Evolutionary conservation across 2,113 vertebrate species (phyloP).

Genomic region (Oxyura jamaicensis): DNA sequence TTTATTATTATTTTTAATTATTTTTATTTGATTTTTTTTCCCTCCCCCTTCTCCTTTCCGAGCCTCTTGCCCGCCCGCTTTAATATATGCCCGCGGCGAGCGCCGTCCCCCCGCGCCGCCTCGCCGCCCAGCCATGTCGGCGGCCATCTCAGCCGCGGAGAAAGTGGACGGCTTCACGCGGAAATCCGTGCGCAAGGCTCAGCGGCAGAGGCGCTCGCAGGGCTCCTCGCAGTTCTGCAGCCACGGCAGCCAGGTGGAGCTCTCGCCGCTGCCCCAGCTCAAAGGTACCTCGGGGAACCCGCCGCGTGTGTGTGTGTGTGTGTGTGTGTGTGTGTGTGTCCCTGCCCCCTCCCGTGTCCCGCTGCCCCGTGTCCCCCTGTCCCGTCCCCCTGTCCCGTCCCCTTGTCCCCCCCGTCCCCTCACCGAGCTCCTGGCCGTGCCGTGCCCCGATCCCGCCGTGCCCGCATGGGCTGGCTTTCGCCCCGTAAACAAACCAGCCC

Average conservation of each 20-base stretch:
- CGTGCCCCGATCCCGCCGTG: too few relatives aligned
- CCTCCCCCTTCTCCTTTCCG: neutral
- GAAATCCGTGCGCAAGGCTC: slow-evolving; percentile 96
- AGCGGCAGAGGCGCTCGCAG: slow-evolving; percentile 91
- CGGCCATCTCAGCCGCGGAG: slow-evolving; percentile 94
- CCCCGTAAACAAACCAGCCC: too few relatives aligned
- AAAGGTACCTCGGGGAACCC: slow-evolving; percentile 81
- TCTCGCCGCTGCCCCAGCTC: slow-evolving; percentile 91
- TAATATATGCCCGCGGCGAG: slow-evolving; percentile 63
- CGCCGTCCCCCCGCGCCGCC: slow-evolving; percentile 12
- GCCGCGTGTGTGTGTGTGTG: too few relatives aligned
- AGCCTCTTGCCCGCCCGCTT: neutral
- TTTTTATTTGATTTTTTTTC: neutral
- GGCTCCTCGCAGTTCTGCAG: slow-evolving; percentile 95
- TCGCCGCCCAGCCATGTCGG: slow-evolving; percentile 65
- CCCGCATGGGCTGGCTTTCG: neutral
- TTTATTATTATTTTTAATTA: too few relatives aligned
- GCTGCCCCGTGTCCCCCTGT: neutral
- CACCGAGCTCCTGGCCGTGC: too few relatives aligned
- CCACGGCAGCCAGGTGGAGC: slow-evolving; percentile 86
- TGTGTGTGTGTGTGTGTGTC: too few relatives aligned
- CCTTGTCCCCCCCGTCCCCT: neutral
- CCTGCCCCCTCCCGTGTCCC: too few relatives aligned
- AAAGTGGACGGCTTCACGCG: slow-evolving; percentile 99
- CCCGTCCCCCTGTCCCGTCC: neutral